Conservation (phyloP, 2,113 vertebrate genomes). For the Catharus minimus region DNA sequence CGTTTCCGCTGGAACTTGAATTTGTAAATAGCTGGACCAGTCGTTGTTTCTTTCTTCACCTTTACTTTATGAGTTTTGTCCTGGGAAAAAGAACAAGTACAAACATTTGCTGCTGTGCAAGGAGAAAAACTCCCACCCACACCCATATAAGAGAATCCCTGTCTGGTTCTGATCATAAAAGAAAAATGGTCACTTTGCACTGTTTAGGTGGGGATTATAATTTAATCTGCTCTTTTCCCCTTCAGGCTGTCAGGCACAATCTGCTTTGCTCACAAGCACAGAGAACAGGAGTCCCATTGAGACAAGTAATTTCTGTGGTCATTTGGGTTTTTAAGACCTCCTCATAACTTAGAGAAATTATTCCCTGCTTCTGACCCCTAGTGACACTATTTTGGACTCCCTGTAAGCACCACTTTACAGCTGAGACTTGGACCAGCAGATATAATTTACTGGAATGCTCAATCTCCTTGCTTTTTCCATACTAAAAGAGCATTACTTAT, state of each 20-base stretch:
- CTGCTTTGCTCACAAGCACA: slow-evolving; percentile 51
- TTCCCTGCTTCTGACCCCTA: slow-evolving; percentile 25
- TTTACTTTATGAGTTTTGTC: slow-evolving; percentile 91
- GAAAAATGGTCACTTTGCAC: background rate
- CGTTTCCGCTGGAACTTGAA: slow-evolving; percentile 89
- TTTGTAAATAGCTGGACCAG: slow-evolving; percentile 88
- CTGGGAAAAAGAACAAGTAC: slow-evolving; percentile 64
- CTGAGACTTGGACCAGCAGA: background rate
- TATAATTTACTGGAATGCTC: background rate
- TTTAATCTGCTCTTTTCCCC: background rate
- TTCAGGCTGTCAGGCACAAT: slow-evolving; percentile 3
- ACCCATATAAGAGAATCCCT: background rate
- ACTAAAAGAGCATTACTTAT: background rate
- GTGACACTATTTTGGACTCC: background rate
- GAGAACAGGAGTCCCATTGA: background rate
- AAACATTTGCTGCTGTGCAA: background rate
- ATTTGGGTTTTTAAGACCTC: slow-evolving; percentile 17
- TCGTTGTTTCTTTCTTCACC: slow-evolving; percentile 86
- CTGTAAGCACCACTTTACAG: background rate
- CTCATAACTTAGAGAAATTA: slow-evolving; percentile 27
- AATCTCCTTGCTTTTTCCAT: background rate
- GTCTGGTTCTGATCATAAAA: background rate
- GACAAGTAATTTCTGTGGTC: slow-evolving; percentile 6
- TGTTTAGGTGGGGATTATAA: slow-evolving; percentile 6
- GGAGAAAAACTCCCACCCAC: rapidly evolving